Percentiles rank a stretch among this genome's conserved stretches.
Conservation (phyloP, 64 coral and sea anemone species). For the Astreopora myriophthalma region DNA sequence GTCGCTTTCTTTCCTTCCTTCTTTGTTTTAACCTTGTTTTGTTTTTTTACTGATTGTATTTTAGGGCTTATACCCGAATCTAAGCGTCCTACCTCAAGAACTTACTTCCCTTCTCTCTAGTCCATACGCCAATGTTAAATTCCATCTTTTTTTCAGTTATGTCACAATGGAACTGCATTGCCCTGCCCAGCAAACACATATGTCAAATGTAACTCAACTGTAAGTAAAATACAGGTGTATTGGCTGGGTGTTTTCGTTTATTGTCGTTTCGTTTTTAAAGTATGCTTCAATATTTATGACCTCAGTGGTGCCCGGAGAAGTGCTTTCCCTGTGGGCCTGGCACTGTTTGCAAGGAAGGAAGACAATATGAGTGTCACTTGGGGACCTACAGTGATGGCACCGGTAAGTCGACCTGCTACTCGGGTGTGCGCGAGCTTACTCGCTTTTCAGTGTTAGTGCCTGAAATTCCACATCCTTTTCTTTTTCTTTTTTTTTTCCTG, state of each 20-base stretch:
- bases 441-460: too few species aligned
- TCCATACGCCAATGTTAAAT: not conserved
- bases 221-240: slow-evolving; percentile 49
- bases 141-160: slow-evolving; percentile 64
- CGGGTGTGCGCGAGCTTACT: too few species aligned
- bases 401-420: slow-evolving; percentile 50
- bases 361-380: slow-evolving; percentile 65
- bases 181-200: slow-evolving; percentile 91
- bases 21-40: too few species aligned
- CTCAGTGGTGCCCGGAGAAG: slow-evolving; percentile 79
- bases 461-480: too few species aligned
- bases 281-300: not conserved
- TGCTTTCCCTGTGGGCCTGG: slow-evolving; percentile 81
- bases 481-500: too few species aligned
- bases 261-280: not conserved
- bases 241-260: not conserved
- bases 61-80: too few species aligned
- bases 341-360: slow-evolving; percentile 76
- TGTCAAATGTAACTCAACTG: slow-evolving; percentile 89
- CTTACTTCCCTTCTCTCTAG: too few species aligned
- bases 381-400: slow-evolving; percentile 92
- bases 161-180: slow-evolving; percentile 86
- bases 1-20: too few species aligned
- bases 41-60: too few species aligned
- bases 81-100: too few species aligned